Percentiles rank a stretch among this genome's conserved stretches.
These are phyloP conservation scores for Telmatherina bonti DNA, from an alignment of 2,797 vertebrate species.

Conservation along the genomic window DNA sequence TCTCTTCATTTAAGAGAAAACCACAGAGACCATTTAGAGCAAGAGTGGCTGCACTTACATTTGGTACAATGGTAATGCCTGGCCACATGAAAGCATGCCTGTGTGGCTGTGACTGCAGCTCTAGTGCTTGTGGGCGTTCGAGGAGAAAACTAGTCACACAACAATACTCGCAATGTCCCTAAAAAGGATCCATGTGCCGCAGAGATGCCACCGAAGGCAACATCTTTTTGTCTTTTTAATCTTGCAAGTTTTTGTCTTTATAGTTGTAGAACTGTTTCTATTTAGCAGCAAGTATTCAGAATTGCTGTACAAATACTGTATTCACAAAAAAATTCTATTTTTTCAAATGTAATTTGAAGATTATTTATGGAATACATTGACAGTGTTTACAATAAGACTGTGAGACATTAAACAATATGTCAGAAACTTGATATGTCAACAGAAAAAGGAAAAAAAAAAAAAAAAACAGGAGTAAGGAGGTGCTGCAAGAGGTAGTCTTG, in stretches of 20 bases:
- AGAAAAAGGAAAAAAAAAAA: background rate
- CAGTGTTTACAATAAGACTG: slow-evolving; percentile 21
- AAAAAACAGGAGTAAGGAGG: slow-evolving; percentile 2
- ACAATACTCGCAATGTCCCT: slow-evolving; percentile 32
- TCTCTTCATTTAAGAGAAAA: slow-evolving; percentile 64
- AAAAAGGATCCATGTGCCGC: slow-evolving; percentile 29
- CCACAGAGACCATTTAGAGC: slow-evolving; percentile 57
- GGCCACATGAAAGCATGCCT: slow-evolving; percentile 66
- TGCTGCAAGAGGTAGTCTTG: slow-evolving; percentile 17
- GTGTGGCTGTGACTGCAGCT: slow-evolving; percentile 36
- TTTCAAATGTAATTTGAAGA: slow-evolving; percentile 27
- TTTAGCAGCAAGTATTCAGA: slow-evolving; percentile 13
- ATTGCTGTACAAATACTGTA: slow-evolving; percentile 20
- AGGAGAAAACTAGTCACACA: slow-evolving; percentile 36
- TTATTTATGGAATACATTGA: slow-evolving; percentile 44
- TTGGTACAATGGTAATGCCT: slow-evolving; percentile 36
- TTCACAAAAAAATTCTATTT: slow-evolving; percentile 32
- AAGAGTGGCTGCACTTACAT: slow-evolving; percentile 59
- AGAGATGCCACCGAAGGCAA: slow-evolving; percentile 44
- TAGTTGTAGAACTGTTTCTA: slow-evolving; percentile 37
- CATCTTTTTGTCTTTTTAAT: slow-evolving; percentile 19
- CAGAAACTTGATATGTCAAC: slow-evolving; percentile 49
- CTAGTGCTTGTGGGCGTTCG: slow-evolving; percentile 44
- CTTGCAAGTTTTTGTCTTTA: slow-evolving; percentile 21
- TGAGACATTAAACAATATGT: slow-evolving; percentile 49